A percentile compares a stretch with the other conserved stretches of the same genome.
Evolutionary conservation across 1,140 invertebrate species (phyloP).

Genomic region (Phymorhynchus buccinoides): DNA sequence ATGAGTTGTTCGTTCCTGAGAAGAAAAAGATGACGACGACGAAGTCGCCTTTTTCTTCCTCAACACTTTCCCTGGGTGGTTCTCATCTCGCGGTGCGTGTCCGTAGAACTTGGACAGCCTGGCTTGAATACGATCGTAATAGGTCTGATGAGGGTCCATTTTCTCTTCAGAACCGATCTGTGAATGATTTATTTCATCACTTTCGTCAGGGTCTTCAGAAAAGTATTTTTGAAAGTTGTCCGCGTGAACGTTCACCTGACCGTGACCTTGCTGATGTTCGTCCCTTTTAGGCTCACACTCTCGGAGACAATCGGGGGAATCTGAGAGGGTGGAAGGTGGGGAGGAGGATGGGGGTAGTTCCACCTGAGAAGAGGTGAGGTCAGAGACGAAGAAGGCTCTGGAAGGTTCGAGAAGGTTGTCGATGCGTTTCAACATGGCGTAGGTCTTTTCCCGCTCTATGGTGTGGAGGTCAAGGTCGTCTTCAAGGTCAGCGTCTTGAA

Average conservation of each 20-base stretch:
- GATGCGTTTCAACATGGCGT: constrained; percentile 36
- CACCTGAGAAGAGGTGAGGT: constrained; percentile 15
- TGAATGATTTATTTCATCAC: not conserved
- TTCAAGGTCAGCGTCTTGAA: not conserved
- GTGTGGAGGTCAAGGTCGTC: constrained; percentile 15
- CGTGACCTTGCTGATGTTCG: not conserved
- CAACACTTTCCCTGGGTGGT: too few relatives aligned
- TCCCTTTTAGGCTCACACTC: not conserved
- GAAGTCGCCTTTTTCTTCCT: too few relatives aligned
- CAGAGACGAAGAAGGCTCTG: constrained; percentile 27
- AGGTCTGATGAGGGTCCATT: not conserved
- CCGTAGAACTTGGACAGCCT: not conserved
- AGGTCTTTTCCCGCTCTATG: constrained; percentile 27
- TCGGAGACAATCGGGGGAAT: not conserved
- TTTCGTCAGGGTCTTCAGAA: not conserved
- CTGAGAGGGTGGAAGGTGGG: not conserved
- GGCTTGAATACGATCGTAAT: constrained; percentile 6
- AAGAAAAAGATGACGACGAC: too few relatives aligned
- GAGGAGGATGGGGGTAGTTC: constrained; percentile 1
- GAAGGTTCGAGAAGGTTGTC: constrained; percentile 26
- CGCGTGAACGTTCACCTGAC: not conserved
- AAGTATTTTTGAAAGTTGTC: not conserved
- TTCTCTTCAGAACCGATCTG: not conserved
- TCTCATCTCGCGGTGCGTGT: not conserved
- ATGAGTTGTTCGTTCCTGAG: not conserved